Evolutionary conservation across 2,797 vertebrate species (phyloP).

Genomic region (Margarornis squamiger): DNA sequence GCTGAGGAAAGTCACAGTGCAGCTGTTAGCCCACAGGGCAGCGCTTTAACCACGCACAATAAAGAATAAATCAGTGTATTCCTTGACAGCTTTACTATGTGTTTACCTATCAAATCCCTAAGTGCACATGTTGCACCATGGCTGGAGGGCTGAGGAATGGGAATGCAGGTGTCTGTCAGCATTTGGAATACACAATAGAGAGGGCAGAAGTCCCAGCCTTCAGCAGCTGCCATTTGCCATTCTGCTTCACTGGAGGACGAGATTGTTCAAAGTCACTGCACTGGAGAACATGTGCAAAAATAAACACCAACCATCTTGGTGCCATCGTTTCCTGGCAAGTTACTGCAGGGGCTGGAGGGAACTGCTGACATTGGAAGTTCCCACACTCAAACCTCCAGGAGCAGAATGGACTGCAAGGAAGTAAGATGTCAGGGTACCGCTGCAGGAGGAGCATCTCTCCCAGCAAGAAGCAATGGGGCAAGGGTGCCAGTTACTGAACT

Average conservation of each 20-base stretch:
- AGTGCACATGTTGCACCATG: background rate
- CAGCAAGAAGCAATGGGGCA: background rate
- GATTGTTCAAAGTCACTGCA: background rate
- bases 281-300: background rate
- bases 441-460: background rate
- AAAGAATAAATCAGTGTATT: background rate
- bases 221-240: background rate
- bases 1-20: background rate
- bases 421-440: background rate
- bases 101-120: background rate
- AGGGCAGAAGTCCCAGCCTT: background rate
- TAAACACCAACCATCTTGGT: background rate
- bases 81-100: background rate
- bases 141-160: background rate
- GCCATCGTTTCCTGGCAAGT: background rate
- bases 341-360: background rate
- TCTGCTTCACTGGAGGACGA: background rate
- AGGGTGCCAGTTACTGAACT: background rate
- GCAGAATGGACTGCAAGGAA: background rate
- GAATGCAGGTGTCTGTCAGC: background rate
- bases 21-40: background rate
- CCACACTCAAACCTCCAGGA: background rate
- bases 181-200: background rate
- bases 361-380: background rate
- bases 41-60: background rate